Evolutionary conservation across 2,113 vertebrate genomes (phyloP).

Genomic region (Strix aluco): DNA sequence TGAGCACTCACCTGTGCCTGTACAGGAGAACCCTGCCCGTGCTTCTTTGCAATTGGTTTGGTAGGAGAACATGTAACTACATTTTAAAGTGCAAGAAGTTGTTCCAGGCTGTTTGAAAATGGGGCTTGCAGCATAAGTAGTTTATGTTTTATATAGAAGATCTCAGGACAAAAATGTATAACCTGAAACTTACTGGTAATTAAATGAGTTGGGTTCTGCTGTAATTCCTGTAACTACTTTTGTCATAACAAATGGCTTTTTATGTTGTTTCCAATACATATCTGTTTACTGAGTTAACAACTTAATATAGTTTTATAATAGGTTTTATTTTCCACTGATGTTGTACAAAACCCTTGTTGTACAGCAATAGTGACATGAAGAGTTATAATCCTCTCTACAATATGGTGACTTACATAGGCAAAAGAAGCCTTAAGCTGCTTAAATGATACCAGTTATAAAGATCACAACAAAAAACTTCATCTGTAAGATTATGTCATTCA

Average conservation of each 20-base stretch:
- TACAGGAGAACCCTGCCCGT: background rate
- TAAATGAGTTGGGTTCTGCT: background rate
- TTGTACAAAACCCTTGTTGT: background rate
- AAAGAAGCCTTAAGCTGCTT: constrained; percentile 12
- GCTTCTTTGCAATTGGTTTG: background rate
- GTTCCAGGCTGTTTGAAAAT: background rate
- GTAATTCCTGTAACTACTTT: background rate
- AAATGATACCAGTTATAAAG: background rate
- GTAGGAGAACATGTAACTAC: background rate
- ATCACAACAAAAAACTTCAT: background rate
- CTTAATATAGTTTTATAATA: background rate
- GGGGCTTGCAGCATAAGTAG: background rate
- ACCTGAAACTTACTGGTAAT: background rate
- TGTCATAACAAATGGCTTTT: background rate
- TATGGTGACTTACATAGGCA: background rate
- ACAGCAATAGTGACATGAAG: background rate
- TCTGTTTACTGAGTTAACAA: background rate
- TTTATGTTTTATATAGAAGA: background rate
- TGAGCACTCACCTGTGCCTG: too few relatives aligned
- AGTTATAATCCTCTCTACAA: background rate
- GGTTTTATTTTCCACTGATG: background rate
- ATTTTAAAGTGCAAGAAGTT: background rate
- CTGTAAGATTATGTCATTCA: background rate
- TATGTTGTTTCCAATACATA: background rate
- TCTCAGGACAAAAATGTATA: background rate